Percentiles rank a stretch among this genome's conserved stretches.
phyloP scores from a whole-genome alignment of 2,113 vertebrate species.

The Bos indicus region DNA sequence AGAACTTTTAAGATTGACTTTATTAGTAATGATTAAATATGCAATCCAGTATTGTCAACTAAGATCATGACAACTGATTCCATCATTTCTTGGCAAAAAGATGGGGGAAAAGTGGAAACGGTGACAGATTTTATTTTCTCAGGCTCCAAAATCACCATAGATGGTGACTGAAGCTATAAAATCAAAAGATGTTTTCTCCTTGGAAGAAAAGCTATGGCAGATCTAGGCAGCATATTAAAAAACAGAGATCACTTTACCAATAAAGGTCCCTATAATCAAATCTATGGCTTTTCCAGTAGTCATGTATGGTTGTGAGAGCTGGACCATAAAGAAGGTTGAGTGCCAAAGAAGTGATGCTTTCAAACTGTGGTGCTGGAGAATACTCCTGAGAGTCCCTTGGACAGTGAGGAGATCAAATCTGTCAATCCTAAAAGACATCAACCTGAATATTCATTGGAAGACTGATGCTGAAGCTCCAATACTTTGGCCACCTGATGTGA shows the following conservation, averaged over 20 bases:
- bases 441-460: neutral
- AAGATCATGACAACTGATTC: neutral
- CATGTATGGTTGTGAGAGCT: neutral
- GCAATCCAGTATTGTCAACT: neutral
- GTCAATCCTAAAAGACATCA: neutral
- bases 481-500: neutral
- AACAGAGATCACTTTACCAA: neutral
- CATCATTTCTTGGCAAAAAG: neutral
- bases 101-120: neutral
- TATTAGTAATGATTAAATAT: neutral
- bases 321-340: neutral
- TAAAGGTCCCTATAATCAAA: neutral
- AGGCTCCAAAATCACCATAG: neutral
- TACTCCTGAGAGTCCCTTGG: neutral
- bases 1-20: neutral
- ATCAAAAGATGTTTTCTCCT: neutral
- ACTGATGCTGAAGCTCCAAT: neutral
- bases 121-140: neutral
- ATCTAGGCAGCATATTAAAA: neutral
- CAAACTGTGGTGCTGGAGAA: neutral
- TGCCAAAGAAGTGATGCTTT: fast-evolving
- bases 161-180: neutral
- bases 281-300: neutral
- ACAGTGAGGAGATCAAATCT: fast-evolving
- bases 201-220: neutral